Conservation (phyloP, 1,140 invertebrate species). For the Paracyclopina nana region DNA sequence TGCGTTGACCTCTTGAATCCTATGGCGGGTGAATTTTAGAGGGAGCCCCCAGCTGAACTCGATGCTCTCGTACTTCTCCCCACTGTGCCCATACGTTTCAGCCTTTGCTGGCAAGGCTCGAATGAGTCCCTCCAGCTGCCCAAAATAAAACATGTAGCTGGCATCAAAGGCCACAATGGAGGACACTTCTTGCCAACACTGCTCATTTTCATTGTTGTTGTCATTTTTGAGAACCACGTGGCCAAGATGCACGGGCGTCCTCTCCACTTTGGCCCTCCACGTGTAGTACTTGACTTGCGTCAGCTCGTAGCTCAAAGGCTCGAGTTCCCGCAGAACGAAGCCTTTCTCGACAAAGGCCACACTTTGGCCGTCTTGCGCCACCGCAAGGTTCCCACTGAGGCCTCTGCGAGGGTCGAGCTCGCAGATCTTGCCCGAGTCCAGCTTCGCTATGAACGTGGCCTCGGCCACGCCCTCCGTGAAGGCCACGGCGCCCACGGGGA, state of each 20-base stretch:
- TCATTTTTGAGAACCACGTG: not conserved
- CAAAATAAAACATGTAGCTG: not conserved
- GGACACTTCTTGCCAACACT: not conserved
- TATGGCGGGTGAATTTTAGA: not conserved
- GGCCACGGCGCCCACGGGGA: not conserved
- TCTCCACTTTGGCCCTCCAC: not conserved
- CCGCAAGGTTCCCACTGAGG: not conserved
- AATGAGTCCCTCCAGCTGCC: not conserved
- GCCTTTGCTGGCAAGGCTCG: not conserved
- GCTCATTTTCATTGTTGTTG: not conserved
- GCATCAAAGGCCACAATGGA: not conserved
- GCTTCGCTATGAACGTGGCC: not conserved
- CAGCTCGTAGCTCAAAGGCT: not conserved
- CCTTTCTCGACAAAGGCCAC: not conserved
- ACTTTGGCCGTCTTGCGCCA: not conserved
- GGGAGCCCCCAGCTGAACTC: not conserved
- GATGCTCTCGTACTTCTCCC: not conserved
- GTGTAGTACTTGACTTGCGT: not conserved
- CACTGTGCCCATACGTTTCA: not conserved
- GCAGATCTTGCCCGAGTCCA: not conserved
- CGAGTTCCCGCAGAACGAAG: not conserved
- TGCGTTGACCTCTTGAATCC: not conserved
- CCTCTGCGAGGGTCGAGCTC: not conserved
- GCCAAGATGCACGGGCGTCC: not conserved
- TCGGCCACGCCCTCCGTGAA: constrained; percentile 1